phyloP scores from a whole-genome alignment of 2,888 invertebrate species.

The Notodonta ziczac region DNA sequence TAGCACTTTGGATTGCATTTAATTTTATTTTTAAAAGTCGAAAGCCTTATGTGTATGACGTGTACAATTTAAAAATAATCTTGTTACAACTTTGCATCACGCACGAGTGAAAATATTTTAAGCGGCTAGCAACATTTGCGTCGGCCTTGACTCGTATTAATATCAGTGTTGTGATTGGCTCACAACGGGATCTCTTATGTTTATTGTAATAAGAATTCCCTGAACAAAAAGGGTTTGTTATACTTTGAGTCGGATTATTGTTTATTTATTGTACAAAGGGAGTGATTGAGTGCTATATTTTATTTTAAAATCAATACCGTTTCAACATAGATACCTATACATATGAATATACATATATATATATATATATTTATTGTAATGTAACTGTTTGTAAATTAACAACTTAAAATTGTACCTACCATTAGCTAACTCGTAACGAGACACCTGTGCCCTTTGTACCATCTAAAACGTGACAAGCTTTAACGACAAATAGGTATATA shows the following conservation, averaged over 20 bases:
- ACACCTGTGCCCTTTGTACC: slow-evolving; percentile 17
- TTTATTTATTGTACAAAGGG: slow-evolving; percentile 11
- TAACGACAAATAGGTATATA: slow-evolving; percentile 14
- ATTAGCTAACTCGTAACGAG: slow-evolving; percentile 16
- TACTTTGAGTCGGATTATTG: slow-evolving; percentile 27
- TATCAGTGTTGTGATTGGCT: slow-evolving; percentile 32
- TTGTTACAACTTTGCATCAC: slow-evolving; percentile 11
- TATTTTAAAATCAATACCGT: too few relatives aligned
- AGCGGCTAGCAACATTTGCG: slow-evolving; percentile 23
- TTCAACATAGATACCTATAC: too few relatives aligned
- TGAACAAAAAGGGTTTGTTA: slow-evolving; percentile 28
- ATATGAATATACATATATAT: too few relatives aligned
- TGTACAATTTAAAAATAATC: slow-evolving; percentile 1
- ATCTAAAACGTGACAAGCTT: slow-evolving; percentile 33
- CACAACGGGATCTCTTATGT: slow-evolving; percentile 30
- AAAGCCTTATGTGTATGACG: not conserved
- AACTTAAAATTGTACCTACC: not conserved
- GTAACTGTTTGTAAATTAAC: too few relatives aligned
- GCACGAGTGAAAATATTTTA: slow-evolving; percentile 17
- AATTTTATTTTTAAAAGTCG: too few relatives aligned
- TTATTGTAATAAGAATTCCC: slow-evolving; percentile 22
- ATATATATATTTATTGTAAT: too few relatives aligned
- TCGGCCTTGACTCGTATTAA: slow-evolving; percentile 33
- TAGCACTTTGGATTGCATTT: too few relatives aligned
- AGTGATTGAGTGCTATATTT: not conserved